Percentiles rank a stretch among this genome's conserved stretches.
phyloP scores from a whole-genome alignment of 1,140 invertebrate genomes.

The Drosophila auraria region DNA sequence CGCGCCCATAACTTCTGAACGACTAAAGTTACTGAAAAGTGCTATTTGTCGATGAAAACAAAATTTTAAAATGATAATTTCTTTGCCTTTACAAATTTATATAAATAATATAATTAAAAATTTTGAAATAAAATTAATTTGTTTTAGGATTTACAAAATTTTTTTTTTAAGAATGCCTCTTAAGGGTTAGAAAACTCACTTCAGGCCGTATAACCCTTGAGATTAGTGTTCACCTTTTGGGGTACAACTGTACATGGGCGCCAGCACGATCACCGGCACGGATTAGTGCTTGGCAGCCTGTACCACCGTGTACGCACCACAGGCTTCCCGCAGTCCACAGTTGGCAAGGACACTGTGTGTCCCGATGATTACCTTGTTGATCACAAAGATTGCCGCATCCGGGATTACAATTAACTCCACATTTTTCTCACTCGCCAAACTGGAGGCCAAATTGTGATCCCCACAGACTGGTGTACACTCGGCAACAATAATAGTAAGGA shows the following conservation, averaged over 20 bases:
- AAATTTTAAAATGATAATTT: too few relatives aligned
- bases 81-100: too few relatives aligned
- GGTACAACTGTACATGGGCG: conserved; percentile 90
- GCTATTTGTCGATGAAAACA: too few relatives aligned
- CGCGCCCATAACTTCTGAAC: too few relatives aligned
- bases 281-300: conserved; percentile 95
- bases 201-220: too few relatives aligned
- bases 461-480: conserved; percentile 92
- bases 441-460: conserved; percentile 92
- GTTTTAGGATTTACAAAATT: too few relatives aligned
- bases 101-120: too few relatives aligned
- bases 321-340: conserved; percentile 93
- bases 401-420: conserved; percentile 94
- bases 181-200: conserved; percentile 81
- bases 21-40: too few relatives aligned
- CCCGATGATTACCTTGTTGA: conserved; percentile 97
- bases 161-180: too few relatives aligned
- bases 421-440: conserved; percentile 89
- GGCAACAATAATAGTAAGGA: conserved; percentile 93
- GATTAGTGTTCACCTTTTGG: too few relatives aligned
- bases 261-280: conserved; percentile 95
- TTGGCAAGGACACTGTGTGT: conserved; percentile 96
- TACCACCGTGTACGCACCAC: conserved; percentile 92
- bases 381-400: conserved; percentile 93
- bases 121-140: too few relatives aligned